Conservation (phyloP, 2,797 vertebrate species). For the Spondyliosoma cantharus region DNA sequence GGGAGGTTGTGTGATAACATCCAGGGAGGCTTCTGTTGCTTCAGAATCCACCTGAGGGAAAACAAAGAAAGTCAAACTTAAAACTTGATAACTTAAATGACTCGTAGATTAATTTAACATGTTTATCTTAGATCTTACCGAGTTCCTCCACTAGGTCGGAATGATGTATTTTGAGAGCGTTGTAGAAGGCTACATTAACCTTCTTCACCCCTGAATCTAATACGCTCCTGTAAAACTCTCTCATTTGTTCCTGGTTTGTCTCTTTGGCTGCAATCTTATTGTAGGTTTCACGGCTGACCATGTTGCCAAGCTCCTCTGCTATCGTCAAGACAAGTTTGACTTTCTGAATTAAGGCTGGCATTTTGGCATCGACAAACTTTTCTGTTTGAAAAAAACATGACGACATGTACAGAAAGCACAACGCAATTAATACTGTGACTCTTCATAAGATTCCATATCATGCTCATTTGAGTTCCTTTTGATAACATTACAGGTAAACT, state of each 20-base stretch:
- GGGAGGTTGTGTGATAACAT: not conserved
- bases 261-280: rapidly evolving
- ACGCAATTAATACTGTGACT: not conserved
- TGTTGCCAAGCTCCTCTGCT: conserved; percentile 38
- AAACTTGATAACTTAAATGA: not conserved
- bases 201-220: not conserved
- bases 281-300: conserved; percentile 55
- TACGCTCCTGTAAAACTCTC: not conserved
- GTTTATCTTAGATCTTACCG: conserved; percentile 41
- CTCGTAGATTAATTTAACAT: too few relatives aligned
- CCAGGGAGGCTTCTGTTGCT: not conserved
- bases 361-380: conserved; percentile 55
- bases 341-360: not conserved
- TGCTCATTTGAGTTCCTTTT: not conserved
- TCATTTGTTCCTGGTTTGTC: conserved; percentile 3
- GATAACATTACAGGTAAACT: not conserved
- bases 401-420: not conserved
- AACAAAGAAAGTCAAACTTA: conserved; percentile 21
- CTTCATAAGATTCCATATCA: not conserved
- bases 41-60: conserved; percentile 36
- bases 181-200: conserved; percentile 74
- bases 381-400: conserved; percentile 41
- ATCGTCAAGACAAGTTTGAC: too few relatives aligned
- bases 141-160: conserved; percentile 1
- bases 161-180: conserved; percentile 50